A percentile compares a stretch with the other conserved stretches of the same genome.
Evolutionary conservation across 2,113 vertebrate genomes (phyloP).

Genomic region (Anolis sagrei): DNA sequence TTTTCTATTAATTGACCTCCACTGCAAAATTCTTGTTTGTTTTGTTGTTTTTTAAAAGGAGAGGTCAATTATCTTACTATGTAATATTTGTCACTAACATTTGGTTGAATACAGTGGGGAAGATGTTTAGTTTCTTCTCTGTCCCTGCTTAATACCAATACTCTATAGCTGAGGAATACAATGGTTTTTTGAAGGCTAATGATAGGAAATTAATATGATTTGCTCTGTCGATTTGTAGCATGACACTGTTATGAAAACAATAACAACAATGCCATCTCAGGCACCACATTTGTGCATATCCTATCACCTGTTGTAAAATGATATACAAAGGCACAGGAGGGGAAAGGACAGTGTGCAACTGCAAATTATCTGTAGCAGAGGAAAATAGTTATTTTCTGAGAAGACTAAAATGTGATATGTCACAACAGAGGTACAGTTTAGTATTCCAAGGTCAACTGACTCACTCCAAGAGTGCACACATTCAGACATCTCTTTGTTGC

Average conservation of each 20-base stretch:
- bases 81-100: background rate
- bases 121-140: slow-evolving; percentile 18
- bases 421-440: background rate
- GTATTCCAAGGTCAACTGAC: slow-evolving; percentile 25
- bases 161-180: slow-evolving; percentile 21
- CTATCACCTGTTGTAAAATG: slow-evolving; percentile 31
- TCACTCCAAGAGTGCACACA: slow-evolving; percentile 26
- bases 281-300: slow-evolving; percentile 3
- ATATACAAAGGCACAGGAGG: slow-evolving; percentile 44
- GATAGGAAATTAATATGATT: background rate
- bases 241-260: slow-evolving; percentile 36
- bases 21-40: background rate
- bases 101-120: background rate
- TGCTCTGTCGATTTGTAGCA: slow-evolving; percentile 42
- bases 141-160: slow-evolving; percentile 31
- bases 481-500: background rate
- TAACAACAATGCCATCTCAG: background rate
- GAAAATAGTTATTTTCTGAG: slow-evolving; percentile 39
- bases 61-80: background rate
- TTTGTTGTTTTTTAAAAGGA: slow-evolving; percentile 35
- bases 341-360: slow-evolving; percentile 31
- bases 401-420: slow-evolving; percentile 18
- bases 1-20: background rate
- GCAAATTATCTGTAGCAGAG: slow-evolving; percentile 32
- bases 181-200: slow-evolving; percentile 53